These are phyloP conservation scores for Ophiothrix spiculata DNA, from an alignment of 35 echinoderm and acorn worm genomes.

Conservation along the genomic window DNA sequence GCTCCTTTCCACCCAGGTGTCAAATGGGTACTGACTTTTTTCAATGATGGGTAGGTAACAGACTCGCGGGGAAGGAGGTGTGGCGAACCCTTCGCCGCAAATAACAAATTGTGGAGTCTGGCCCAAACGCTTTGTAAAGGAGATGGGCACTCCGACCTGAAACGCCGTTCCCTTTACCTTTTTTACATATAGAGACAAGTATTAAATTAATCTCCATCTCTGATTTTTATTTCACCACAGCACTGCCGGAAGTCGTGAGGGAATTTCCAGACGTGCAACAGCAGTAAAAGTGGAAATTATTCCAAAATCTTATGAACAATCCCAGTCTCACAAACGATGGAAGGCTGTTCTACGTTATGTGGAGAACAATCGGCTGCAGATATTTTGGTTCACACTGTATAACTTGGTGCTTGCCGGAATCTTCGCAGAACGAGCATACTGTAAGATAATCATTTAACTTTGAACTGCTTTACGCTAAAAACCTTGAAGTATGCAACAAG, in stretches of 20 bases:
- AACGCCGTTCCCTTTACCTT: neutral
- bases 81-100: neutral
- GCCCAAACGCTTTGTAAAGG: neutral
- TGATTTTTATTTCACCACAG: neutral
- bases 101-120: neutral
- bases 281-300: conserved; percentile 43
- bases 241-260: neutral
- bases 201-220: neutral
- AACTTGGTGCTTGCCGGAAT: conserved; percentile 70
- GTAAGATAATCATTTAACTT: too few species aligned
- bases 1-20: too few species aligned
- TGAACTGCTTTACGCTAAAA: too few species aligned
- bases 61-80: neutral
- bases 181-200: neutral
- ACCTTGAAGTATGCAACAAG: too few species aligned
- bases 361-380: conserved; percentile 87
- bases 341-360: conserved; percentile 68
- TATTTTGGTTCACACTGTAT: conserved; percentile 82
- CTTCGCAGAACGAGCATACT: conserved; percentile 92
- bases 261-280: neutral
- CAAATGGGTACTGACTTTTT: too few species aligned
- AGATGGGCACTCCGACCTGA: neutral
- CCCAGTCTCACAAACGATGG: conserved; percentile 27
- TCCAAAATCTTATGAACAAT: conserved; percentile 43
- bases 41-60: too few species aligned